Evolutionary conservation across 2,113 vertebrate genomes (phyloP).

Genomic region (Salminus brasiliensis): DNA sequence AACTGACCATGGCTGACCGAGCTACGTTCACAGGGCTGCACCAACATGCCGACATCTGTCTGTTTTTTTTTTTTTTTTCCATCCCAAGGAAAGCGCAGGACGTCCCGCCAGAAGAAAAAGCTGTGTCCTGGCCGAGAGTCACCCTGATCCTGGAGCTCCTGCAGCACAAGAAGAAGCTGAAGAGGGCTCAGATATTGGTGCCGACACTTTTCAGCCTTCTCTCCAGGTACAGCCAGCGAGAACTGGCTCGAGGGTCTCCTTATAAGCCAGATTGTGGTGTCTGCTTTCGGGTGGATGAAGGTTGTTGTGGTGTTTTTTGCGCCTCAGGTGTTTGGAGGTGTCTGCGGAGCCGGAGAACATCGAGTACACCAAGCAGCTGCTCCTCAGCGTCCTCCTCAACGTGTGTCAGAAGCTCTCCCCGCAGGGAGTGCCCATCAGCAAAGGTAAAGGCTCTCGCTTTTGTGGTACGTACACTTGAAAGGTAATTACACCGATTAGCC

Average conservation of each 20-base stretch:
- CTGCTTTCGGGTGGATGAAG: too few relatives aligned
- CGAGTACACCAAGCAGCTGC: conserved; percentile 94
- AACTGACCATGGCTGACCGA: background rate
- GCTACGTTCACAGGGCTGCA: background rate
- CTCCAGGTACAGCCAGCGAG: conserved; percentile 78
- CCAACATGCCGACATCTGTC: background rate
- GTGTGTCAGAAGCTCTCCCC: conserved; percentile 85
- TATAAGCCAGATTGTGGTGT: background rate
- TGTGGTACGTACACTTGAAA: too few relatives aligned
- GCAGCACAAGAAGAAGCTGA: conserved; percentile 97
- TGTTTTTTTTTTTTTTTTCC: too few relatives aligned
- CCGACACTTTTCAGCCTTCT: conserved; percentile 88
- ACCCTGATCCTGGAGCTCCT: conserved; percentile 92
- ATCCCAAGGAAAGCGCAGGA: conserved; percentile 80
- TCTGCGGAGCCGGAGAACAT: conserved; percentile 75
- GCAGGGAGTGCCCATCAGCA: conserved; percentile 71
- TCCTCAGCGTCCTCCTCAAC: conserved; percentile 89
- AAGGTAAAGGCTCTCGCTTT: conserved; percentile 66
- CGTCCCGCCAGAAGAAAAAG: conserved; percentile 62
- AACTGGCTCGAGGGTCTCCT: background rate
- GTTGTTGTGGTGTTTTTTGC: background rate
- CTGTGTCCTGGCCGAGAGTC: conserved; percentile 84
- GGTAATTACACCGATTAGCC: too few relatives aligned
- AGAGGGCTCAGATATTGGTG: conserved; percentile 79
- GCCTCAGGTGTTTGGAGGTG: conserved; percentile 82